Evolutionary conservation across 2,113 vertebrate species (phyloP).

Genomic region (Mugil cephalus): DNA sequence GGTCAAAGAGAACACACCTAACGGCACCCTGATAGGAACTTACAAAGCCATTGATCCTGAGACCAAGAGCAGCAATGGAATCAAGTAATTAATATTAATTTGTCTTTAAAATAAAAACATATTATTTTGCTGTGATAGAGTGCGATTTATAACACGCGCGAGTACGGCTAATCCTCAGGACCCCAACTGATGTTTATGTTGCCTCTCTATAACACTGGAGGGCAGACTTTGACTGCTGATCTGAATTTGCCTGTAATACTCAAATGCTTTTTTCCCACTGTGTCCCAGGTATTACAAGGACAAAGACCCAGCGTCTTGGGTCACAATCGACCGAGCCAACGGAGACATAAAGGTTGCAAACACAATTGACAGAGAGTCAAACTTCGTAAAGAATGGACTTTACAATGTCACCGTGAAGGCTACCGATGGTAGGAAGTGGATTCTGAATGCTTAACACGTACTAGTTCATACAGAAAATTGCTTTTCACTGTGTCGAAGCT

Average conservation of each 20-base stretch:
- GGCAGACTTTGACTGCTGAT: constrained; percentile 45
- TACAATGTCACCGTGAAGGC: constrained; percentile 81
- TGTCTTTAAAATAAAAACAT: not conserved
- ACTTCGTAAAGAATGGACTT: constrained; percentile 79
- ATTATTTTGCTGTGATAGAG: not conserved
- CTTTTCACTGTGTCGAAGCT: not conserved
- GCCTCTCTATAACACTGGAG: constrained; percentile 36
- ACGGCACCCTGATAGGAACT: constrained; percentile 81
- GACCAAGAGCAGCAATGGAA: constrained; percentile 83
- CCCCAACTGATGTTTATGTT: not conserved
- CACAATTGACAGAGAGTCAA: constrained; percentile 88
- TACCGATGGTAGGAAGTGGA: constrained; percentile 75
- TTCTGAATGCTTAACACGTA: not conserved
- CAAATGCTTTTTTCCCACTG: constrained; percentile 32
- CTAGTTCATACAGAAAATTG: not conserved
- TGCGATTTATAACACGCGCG: not conserved
- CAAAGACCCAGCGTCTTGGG: constrained; percentile 86
- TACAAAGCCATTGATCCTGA: constrained; percentile 89
- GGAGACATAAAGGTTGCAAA: constrained; percentile 87
- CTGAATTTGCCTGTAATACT: not conserved
- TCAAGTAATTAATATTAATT: constrained; percentile 79
- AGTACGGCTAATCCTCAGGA: not conserved
- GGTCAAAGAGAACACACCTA: constrained; percentile 84
- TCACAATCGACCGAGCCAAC: constrained; percentile 80
- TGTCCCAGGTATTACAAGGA: constrained; percentile 87